Conservation (phyloP, 2,888 invertebrate genomes). For the Pterostichus niger region DNA sequence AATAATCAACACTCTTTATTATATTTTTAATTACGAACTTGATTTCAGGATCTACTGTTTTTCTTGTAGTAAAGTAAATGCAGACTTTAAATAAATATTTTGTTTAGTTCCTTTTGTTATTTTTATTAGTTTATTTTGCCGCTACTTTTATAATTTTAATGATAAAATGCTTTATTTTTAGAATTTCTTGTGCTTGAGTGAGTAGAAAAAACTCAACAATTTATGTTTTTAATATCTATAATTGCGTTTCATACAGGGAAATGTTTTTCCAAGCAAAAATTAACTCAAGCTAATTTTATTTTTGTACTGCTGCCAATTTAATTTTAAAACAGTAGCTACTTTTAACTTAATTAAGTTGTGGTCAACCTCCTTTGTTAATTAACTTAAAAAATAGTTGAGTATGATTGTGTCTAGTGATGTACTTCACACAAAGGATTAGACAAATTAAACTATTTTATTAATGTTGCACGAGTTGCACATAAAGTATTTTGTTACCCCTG, state of each 20-base stretch:
- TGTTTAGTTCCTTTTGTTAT: too few relatives aligned
- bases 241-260: neutral
- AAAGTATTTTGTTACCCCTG: neutral
- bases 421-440: constrained; percentile 16
- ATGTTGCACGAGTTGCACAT: constrained; percentile 10
- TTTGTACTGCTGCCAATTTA: constrained; percentile 6
- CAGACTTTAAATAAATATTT: too few relatives aligned
- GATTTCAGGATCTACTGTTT: too few relatives aligned
- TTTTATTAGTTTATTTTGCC: too few relatives aligned
- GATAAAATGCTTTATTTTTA: too few relatives aligned
- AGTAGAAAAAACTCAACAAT: too few relatives aligned
- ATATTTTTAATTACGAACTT: too few relatives aligned
- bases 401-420: neutral
- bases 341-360: constrained; percentile 6
- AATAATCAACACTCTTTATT: too few relatives aligned
- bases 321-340: neutral
- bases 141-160: too few relatives aligned
- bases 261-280: constrained; percentile 6
- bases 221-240: constrained; percentile 5
- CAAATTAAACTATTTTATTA: constrained; percentile 10
- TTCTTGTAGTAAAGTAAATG: too few relatives aligned
- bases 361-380: neutral
- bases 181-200: too few relatives aligned
- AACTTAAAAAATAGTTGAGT: constrained; percentile 3
- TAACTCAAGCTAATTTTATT: constrained; percentile 11